These are phyloP conservation scores for Drosophila buzzatii DNA, from an alignment of 2,888 invertebrate genomes.

Conservation along the genomic window DNA sequence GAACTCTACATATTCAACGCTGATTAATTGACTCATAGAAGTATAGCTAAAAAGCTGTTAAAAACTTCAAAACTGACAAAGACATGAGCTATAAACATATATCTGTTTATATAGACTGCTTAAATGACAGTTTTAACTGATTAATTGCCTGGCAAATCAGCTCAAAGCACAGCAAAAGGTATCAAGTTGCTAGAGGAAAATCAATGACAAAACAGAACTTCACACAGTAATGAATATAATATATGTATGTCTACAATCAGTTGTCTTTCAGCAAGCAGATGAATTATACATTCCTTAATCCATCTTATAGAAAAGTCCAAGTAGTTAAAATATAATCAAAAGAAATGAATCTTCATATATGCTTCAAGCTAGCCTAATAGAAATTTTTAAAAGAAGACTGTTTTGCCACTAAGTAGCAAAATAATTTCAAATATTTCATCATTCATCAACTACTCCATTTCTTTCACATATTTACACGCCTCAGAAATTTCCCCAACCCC, in stretches of 20 bases:
- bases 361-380: neutral
- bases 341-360: no score
- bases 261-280: no score
- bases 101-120: neutral
- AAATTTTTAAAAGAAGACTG: neutral
- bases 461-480: conserved; percentile 1
- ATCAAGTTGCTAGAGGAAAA: neutral
- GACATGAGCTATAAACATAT: neutral
- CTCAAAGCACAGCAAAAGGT: neutral
- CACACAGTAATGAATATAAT: no score
- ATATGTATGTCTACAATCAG: no score
- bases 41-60: neutral
- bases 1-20: no score
- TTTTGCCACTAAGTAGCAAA: neutral
- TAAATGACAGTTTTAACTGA: neutral
- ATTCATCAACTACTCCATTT: neutral
- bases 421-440: neutral
- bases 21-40: neutral
- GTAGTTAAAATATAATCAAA: no score
- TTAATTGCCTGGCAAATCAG: neutral
- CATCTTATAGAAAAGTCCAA: no score
- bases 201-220: neutral
- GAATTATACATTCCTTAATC: no score
- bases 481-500: neutral
- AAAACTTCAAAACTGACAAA: neutral